A percentile compares a stretch with the other conserved stretches of the same genome.
phyloP scores from a whole-genome alignment of 2,888 invertebrate species.

The Seira musarum region DNA sequence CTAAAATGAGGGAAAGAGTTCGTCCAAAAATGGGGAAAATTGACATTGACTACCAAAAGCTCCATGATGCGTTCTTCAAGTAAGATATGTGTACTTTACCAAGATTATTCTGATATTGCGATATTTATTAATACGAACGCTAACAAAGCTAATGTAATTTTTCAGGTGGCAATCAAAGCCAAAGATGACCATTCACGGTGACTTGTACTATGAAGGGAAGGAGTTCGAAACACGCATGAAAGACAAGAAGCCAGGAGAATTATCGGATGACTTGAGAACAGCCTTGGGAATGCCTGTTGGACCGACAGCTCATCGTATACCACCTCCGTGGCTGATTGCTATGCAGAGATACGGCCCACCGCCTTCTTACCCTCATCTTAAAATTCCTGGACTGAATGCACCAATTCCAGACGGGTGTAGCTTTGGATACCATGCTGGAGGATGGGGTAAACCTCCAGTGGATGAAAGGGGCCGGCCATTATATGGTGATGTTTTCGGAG shows the following conservation, averaged over 20 bases:
- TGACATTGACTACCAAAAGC: conserved; percentile 99
- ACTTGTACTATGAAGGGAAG: conserved; percentile 98
- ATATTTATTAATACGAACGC: too few relatives aligned
- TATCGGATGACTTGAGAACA: conserved; percentile 95
- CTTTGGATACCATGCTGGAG: conserved; percentile 99
- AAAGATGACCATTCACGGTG: conserved; percentile 98
- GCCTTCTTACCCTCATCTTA: conserved; percentile 98
- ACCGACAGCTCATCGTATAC: conserved; percentile 89
- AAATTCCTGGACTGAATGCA: conserved; percentile 97
- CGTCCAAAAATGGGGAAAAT: conserved; percentile 99
- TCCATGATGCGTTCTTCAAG: conserved; percentile 99
- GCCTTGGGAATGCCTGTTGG: conserved; percentile 99
- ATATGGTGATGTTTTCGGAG: conserved; percentile 99
- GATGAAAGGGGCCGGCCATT: conserved; percentile 98
- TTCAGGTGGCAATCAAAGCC: conserved; percentile 98
- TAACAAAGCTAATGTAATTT: not conserved
- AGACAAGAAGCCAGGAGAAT: conserved; percentile 98
- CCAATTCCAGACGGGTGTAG: conserved; percentile 98
- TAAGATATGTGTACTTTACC: too few relatives aligned
- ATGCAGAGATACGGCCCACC: conserved; percentile 99
- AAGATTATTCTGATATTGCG: too few relatives aligned
- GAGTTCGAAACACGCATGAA: conserved; percentile 98
- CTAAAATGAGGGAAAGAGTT: conserved; percentile 97
- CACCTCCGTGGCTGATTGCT: conserved; percentile 97
- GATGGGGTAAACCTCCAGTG: conserved; percentile 99